These are phyloP conservation scores for Ancistrus triradiatus DNA, from an alignment of 2,113 vertebrate genomes.

Conservation along the genomic window DNA sequence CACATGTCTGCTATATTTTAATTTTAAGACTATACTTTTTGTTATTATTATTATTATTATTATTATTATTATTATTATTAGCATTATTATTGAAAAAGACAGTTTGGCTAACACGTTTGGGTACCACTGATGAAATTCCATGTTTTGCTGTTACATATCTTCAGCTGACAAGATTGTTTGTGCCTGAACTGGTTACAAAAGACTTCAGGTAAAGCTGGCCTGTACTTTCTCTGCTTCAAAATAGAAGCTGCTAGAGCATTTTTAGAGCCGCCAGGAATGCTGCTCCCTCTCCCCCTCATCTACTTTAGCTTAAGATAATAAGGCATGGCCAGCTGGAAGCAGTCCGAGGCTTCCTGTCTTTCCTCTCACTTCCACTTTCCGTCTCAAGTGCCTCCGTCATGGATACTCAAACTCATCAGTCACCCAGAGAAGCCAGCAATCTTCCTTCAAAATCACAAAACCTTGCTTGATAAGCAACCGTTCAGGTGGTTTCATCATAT, in stretches of 20 bases:
- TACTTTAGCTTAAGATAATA: constrained; percentile 31
- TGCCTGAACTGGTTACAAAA: neutral
- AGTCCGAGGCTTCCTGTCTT: constrained; percentile 26
- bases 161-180: too few species aligned
- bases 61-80: too few species aligned
- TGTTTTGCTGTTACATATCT: neutral
- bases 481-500: too few species aligned
- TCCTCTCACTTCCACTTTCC: constrained; percentile 32
- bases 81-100: too few species aligned
- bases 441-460: too few species aligned
- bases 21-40: too few species aligned
- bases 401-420: constrained; percentile 34
- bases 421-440: constrained; percentile 14
- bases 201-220: constrained; percentile 1
- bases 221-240: neutral
- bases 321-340: constrained; percentile 28
- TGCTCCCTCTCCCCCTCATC: constrained; percentile 1
- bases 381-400: constrained; percentile 32
- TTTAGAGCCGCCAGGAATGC: constrained; percentile 26
- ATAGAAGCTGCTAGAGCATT: constrained; percentile 19
- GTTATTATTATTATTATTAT: too few species aligned
- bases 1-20: too few species aligned
- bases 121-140: too few species aligned
- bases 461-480: too few species aligned
- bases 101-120: too few species aligned